Conservation (phyloP, 1,140 invertebrate genomes). For the Campodea augens region DNA sequence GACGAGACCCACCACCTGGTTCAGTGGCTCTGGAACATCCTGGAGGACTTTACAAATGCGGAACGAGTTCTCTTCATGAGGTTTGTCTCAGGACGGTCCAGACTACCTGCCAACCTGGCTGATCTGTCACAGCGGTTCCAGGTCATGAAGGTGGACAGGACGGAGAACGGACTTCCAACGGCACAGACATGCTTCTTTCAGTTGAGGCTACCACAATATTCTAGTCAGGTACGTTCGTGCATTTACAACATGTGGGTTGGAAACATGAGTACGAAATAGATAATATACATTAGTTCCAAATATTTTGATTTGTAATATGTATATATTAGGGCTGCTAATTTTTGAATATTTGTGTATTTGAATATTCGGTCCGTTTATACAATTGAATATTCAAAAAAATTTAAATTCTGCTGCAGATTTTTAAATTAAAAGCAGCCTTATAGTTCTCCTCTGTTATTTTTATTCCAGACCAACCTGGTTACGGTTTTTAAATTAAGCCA, state of each 20-base stretch:
- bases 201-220: constrained; percentile 42
- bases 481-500: background rate
- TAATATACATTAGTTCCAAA: too few species aligned
- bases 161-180: constrained; percentile 38
- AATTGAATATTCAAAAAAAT: too few species aligned
- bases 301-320: too few species aligned
- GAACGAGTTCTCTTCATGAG: constrained; percentile 45
- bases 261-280: too few species aligned
- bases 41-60: constrained; percentile 39
- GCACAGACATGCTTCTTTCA: constrained; percentile 53
- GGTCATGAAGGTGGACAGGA: constrained; percentile 37
- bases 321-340: too few species aligned
- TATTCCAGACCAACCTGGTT: too few species aligned
- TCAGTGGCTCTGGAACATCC: constrained; percentile 42
- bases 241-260: background rate
- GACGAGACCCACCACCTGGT: constrained; percentile 38
- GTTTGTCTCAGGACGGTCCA: constrained; percentile 44
- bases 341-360: too few species aligned
- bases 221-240: constrained; percentile 22
- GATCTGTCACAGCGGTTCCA: constrained; percentile 43
- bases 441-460: too few species aligned
- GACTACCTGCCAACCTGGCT: constrained; percentile 41
- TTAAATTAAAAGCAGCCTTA: too few species aligned
- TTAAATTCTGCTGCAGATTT: too few species aligned
- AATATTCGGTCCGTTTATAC: too few species aligned